These are phyloP conservation scores for Protodeltote pygarga DNA, from an alignment of 2,888 invertebrate species.

Conservation along the genomic window DNA sequence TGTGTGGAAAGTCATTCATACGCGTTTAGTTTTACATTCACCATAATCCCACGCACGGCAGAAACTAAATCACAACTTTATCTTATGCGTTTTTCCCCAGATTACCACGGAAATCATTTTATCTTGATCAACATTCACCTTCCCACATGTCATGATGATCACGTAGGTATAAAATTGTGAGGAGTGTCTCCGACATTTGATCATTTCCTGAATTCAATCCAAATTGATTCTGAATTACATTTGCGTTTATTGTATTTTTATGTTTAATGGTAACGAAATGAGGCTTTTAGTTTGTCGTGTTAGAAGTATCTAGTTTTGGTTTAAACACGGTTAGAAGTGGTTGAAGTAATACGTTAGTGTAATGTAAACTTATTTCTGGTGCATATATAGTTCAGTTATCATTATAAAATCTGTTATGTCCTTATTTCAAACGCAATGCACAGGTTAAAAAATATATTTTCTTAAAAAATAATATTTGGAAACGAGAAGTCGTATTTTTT, in stretches of 20 bases:
- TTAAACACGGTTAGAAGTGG: no score
- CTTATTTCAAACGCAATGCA: no score
- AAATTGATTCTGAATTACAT: conserved; percentile 54
- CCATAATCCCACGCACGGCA: conserved; percentile 8
- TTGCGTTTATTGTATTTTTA: conserved; percentile 4
- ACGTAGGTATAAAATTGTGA: conserved; percentile 30
- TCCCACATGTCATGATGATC: conserved; percentile 30
- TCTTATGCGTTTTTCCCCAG: conserved; percentile 28
- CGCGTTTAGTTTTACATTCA: conserved; percentile 6
- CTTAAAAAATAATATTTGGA: no score
- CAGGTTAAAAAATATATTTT: no score
- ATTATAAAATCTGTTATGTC: no score
- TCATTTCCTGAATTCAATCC: conserved; percentile 58
- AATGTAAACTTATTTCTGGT: no score
- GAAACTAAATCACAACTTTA: conserved; percentile 20
- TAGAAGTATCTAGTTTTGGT: no score
- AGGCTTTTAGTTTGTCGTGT: no score
- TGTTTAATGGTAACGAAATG: background rate
- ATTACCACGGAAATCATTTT: conserved; percentile 42
- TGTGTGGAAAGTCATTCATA: background rate
- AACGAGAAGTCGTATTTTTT: no score
- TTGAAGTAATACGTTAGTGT: no score
- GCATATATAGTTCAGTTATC: no score
- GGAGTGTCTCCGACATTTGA: conserved; percentile 19
- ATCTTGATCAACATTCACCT: conserved; percentile 39